phyloP scores from a whole-genome alignment of 2,888 invertebrate genomes.

The Exephanes ischioxanthus region DNA sequence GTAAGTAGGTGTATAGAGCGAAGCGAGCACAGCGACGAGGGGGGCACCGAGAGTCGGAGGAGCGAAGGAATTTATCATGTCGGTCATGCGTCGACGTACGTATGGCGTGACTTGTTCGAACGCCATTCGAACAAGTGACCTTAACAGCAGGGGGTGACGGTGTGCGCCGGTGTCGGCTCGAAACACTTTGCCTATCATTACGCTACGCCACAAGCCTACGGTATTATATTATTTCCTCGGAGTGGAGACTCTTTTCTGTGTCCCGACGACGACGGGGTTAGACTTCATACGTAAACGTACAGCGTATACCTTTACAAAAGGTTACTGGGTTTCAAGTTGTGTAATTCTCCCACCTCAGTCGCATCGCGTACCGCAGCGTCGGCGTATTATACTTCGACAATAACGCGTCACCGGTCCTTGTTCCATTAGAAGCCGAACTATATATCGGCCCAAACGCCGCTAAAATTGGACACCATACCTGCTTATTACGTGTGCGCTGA shows the following conservation, averaged over 20 bases:
- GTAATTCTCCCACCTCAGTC: conserved; percentile 69
- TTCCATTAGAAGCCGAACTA: conserved; percentile 7
- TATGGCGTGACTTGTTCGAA: conserved; percentile 78
- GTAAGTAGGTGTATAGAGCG: neutral
- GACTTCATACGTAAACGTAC: neutral
- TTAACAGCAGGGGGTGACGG: conserved; percentile 73
- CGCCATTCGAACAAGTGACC: conserved; percentile 78
- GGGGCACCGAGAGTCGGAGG: conserved; percentile 41
- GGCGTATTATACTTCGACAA: neutral
- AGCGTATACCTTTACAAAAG: conserved; percentile 72
- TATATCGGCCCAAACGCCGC: neutral
- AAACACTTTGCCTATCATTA: conserved; percentile 74
- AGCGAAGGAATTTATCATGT: conserved; percentile 72
- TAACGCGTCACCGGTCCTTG: conserved; percentile 6
- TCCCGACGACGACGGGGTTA: neutral
- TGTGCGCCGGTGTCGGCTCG: neutral
- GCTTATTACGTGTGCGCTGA: too few species aligned
- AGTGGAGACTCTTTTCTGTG: neutral
- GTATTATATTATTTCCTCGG: conserved; percentile 65
- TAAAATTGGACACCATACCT: too few species aligned
- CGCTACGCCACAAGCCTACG: conserved; percentile 69
- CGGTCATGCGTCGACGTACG: conserved; percentile 75
- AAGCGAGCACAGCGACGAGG: conserved; percentile 28
- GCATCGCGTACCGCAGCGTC: conserved; percentile 11
- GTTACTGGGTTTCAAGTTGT: conserved; percentile 81